Conservation (phyloP, 2,888 invertebrate genomes). For the Liodrosophila aerea region DNA sequence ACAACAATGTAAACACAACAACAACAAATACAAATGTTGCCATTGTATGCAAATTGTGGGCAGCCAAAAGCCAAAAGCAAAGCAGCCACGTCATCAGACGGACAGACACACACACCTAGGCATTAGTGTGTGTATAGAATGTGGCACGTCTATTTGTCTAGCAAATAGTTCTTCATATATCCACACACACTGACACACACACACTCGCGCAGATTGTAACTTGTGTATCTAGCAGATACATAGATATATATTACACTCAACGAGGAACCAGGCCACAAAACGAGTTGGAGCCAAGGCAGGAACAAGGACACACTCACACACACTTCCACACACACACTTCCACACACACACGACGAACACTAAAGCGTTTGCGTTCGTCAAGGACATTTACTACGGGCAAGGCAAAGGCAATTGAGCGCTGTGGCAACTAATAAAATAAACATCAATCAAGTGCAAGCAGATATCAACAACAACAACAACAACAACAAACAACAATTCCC, state of each 20-base stretch:
- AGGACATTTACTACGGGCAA: constrained; percentile 24
- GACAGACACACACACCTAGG: constrained; percentile 25
- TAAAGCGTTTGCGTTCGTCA: constrained; percentile 17
- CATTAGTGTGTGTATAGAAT: constrained; percentile 12
- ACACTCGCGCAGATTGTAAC: neutral
- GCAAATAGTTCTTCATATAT: constrained; percentile 11
- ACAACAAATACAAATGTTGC: constrained; percentile 37
- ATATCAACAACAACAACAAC: constrained; percentile 1
- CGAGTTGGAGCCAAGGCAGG: neutral
- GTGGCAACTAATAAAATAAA: constrained; percentile 37
- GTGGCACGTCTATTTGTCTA: constrained; percentile 34
- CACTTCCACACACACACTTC: neutral
- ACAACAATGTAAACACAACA: too few species aligned
- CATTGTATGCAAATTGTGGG: constrained; percentile 40
- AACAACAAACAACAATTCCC: constrained; percentile 1
- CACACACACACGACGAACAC: constrained; percentile 15
- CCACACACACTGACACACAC: constrained; percentile 6
- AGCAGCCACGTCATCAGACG: constrained; percentile 35
- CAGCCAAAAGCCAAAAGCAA: constrained; percentile 24
- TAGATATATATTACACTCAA: constrained; percentile 12
- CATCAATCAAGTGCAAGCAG: constrained; percentile 53
- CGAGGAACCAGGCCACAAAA: constrained; percentile 5
- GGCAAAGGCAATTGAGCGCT: neutral
- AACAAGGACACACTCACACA: constrained; percentile 1
- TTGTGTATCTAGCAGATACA: constrained; percentile 1